A percentile compares a stretch with the other conserved stretches of the same genome.
These are phyloP conservation scores for Halcyon badia DNA, from an alignment of 2,797 vertebrate species.

Conservation along the genomic window DNA sequence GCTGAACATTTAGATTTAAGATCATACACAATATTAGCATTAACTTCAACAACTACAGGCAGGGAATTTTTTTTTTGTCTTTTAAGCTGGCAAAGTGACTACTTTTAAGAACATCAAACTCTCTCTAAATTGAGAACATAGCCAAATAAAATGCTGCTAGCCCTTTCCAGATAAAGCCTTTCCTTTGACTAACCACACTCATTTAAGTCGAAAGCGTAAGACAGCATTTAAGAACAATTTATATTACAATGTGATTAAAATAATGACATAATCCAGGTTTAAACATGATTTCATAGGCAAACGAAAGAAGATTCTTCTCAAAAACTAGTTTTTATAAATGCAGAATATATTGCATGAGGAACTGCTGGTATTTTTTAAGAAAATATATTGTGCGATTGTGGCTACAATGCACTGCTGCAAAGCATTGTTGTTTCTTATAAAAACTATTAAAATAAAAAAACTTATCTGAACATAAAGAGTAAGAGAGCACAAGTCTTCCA, in stretches of 20 bases:
- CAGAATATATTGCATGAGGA: slow-evolving; percentile 93
- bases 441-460: slow-evolving; percentile 73
- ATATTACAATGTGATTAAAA: slow-evolving; percentile 77
- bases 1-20: slow-evolving; percentile 84
- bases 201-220: slow-evolving; percentile 77
- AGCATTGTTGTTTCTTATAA: slow-evolving; percentile 83
- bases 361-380: slow-evolving; percentile 98
- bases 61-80: slow-evolving; percentile 57
- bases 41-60: slow-evolving; percentile 84
- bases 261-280: slow-evolving; percentile 80
- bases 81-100: slow-evolving; percentile 81
- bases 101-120: slow-evolving; percentile 77
- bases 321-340: slow-evolving; percentile 94
- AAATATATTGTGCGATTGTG: slow-evolving; percentile 99
- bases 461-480: slow-evolving; percentile 71
- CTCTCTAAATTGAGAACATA: slow-evolving; percentile 80
- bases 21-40: slow-evolving; percentile 85
- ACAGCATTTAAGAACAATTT: slow-evolving; percentile 80
- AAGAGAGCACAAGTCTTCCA: slow-evolving; percentile 75
- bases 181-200: slow-evolving; percentile 78
- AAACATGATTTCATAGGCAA: slow-evolving; percentile 85
- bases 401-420: slow-evolving; percentile 95
- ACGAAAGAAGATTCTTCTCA: slow-evolving; percentile 86
- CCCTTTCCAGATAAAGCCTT: slow-evolving; percentile 79
- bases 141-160: slow-evolving; percentile 81